A percentile compares a stretch with the other conserved stretches of the same genome.
These are phyloP conservation scores for Saccostrea cuccullata DNA, from an alignment of 1,140 invertebrate genomes.

Conservation along the genomic window DNA sequence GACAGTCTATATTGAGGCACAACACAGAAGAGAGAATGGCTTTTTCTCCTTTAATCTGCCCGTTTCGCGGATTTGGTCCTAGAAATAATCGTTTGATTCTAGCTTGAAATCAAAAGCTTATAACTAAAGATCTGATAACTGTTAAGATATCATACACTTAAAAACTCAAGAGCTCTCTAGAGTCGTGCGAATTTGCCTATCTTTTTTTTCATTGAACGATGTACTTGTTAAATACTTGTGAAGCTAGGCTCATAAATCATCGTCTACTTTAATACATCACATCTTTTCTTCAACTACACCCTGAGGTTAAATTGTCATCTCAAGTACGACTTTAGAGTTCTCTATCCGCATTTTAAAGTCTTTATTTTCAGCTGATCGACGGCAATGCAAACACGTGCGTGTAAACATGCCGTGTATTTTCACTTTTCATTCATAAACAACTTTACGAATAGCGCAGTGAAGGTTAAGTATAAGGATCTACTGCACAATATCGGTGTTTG, in stretches of 20 bases:
- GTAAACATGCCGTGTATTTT: not conserved
- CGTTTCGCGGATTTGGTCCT: conserved; percentile 27
- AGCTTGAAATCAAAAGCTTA: conserved; percentile 24
- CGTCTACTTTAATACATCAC: conserved; percentile 26
- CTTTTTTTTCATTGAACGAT: conserved; percentile 14
- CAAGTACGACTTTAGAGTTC: not conserved
- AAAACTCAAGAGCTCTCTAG: conserved; percentile 12
- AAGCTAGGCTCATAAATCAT: conserved; percentile 22
- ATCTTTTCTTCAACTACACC: conserved; percentile 31
- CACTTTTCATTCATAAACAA: not conserved
- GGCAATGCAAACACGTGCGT: not conserved
- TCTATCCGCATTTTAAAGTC: not conserved
- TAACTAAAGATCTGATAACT: conserved; percentile 18
- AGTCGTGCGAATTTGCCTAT: conserved; percentile 29
- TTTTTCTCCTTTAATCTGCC: conserved; percentile 14
- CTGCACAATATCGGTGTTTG: not conserved
- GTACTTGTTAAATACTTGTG: conserved; percentile 26
- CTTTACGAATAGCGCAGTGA: not conserved
- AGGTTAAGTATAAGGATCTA: not conserved
- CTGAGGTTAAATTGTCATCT: conserved; percentile 1
- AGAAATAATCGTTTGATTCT: conserved; percentile 13
- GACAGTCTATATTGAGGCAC: not conserved
- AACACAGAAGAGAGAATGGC: not conserved
- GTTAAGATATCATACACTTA: conserved; percentile 26
- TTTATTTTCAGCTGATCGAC: not conserved